These are phyloP conservation scores for Pristionchus entomophagus DNA, from an alignment of 2,888 invertebrate genomes.

Conservation along the genomic window DNA sequence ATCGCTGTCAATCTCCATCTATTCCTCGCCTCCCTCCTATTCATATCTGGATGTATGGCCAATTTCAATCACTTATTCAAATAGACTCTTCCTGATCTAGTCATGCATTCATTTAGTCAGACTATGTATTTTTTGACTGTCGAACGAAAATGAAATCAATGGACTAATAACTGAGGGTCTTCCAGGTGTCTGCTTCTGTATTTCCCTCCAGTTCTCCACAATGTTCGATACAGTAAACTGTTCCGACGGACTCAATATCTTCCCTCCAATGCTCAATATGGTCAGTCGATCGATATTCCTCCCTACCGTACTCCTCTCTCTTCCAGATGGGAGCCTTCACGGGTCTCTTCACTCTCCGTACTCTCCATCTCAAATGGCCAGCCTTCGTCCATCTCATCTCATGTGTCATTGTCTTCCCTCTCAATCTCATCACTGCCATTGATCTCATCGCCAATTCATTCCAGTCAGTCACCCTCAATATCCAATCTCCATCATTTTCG, in stretches of 20 bases:
- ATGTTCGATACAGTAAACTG: conserved; percentile 54
- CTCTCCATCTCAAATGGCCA: conserved; percentile 54
- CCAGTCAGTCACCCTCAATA: conserved; percentile 29
- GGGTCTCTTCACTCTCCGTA: conserved; percentile 51
- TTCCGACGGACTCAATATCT: conserved; percentile 53
- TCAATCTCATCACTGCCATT: conserved; percentile 50
- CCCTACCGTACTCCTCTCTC: conserved; percentile 20
- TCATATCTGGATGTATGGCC: conserved; percentile 38
- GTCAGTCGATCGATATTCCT: conserved; percentile 6
- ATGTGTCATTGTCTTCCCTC: conserved; percentile 42
- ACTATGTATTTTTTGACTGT: no score
- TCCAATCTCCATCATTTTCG: neutral
- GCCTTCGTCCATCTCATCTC: conserved; percentile 52
- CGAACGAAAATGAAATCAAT: neutral
- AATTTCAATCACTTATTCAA: neutral
- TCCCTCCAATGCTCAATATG: conserved; percentile 54
- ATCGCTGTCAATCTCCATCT: conserved; percentile 45
- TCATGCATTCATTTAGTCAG: no score
- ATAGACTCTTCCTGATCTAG: no score
- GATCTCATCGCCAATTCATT: conserved; percentile 43
- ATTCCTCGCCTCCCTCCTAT: conserved; percentile 46
- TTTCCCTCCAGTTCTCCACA: conserved; percentile 51
- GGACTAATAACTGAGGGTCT: no score
- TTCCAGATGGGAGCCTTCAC: conserved; percentile 52
- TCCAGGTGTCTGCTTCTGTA: conserved; percentile 52